Evolutionary conservation across 2,113 vertebrate genomes (phyloP), one percentile per base, ranked within the genome.

Genomic region (Oncorhynchus keta): DNA sequence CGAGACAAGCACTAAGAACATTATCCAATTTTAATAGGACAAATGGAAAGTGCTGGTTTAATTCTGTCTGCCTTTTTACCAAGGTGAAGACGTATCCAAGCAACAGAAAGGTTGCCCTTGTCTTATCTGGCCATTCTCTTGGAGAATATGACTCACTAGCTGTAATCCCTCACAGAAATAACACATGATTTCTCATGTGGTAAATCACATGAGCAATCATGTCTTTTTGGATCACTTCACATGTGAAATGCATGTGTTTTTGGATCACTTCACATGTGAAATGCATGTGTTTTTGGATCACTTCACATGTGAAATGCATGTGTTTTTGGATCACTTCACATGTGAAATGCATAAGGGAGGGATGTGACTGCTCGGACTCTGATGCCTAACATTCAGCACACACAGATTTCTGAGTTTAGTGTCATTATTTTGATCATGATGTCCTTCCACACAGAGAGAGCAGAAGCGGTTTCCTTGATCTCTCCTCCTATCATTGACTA

Each of bases 1-100:
- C 2, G 28, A 73, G 71, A 32, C 64, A 51, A 66, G 26, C 16
- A 67, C 16, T 67, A 32, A 16, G 68, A 7, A 20, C 39, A 24
- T 62, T 39, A 45, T 67, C 45, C 73, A n/a, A 75, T 75, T 28
- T 49, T 49, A 49, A 35, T 39, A 28, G 35, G 62, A 26, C 35
- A 51, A 67, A 66, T 48, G 39, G 62, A 65, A 74, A 45, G 18
- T 45, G 57, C 48, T 22, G 32, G 18, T 68, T 71, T 20, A 4
- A 28, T 5, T 67, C 64, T 2, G 5, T 51, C 48, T 76, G 82
- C 59, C 75, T 28, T 70, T 70, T 80, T 65, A 73, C 51, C 61
- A 11, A 71, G 65, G 45, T 65, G 69, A 81, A 51, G 57, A 76
- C 48, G 81, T 88, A 82, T 81, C 85, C 67, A 82, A 76, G 87